phyloP scores from a whole-genome alignment of 1,140 invertebrate species.

The Hycleus phaleratus region DNA sequence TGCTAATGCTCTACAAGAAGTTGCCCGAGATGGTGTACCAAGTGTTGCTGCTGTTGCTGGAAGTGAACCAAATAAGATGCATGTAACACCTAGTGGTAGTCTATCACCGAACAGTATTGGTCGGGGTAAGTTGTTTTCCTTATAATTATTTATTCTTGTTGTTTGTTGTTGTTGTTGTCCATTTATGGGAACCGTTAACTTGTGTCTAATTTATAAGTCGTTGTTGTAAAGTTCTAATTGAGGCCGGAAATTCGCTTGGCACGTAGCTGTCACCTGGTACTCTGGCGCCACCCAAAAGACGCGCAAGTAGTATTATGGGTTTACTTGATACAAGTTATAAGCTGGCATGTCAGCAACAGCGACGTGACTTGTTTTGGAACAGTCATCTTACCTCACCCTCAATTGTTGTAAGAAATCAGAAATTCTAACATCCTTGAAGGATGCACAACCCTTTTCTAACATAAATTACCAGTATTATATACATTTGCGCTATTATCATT shows the following conservation, averaged over 20 bases:
- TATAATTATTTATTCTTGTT: not conserved
- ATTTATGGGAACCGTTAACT: not conserved
- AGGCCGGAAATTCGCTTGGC: slow-evolving; percentile 21
- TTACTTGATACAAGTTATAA: slow-evolving; percentile 36
- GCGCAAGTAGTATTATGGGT: slow-evolving; percentile 23
- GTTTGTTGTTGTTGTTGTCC: not conserved
- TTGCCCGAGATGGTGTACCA: slow-evolving; percentile 56
- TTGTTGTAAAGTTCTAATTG: slow-evolving; percentile 26
- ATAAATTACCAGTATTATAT: not conserved
- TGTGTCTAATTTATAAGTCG: slow-evolving; percentile 10
- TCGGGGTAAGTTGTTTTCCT: slow-evolving; percentile 55
- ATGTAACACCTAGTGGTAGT: slow-evolving; percentile 41
- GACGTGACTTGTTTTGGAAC: slow-evolving; percentile 31
- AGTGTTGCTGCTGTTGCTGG: slow-evolving; percentile 48
- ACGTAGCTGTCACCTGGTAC: slow-evolving; percentile 34
- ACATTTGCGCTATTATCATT: too few relatives aligned
- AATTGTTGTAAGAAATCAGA: not conserved
- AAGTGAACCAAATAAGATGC: slow-evolving; percentile 18
- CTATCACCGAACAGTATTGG: slow-evolving; percentile 66
- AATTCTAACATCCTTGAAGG: not conserved
- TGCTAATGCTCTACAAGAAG: slow-evolving; percentile 69
- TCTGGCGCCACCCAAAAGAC: slow-evolving; percentile 22
- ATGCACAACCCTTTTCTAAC: slow-evolving; percentile 13
- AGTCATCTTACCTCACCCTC: slow-evolving; percentile 14
- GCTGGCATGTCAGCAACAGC: slow-evolving; percentile 25